Conservation (phyloP, 2,113 vertebrate genomes). For the Leucoraja erinaceus region DNA sequence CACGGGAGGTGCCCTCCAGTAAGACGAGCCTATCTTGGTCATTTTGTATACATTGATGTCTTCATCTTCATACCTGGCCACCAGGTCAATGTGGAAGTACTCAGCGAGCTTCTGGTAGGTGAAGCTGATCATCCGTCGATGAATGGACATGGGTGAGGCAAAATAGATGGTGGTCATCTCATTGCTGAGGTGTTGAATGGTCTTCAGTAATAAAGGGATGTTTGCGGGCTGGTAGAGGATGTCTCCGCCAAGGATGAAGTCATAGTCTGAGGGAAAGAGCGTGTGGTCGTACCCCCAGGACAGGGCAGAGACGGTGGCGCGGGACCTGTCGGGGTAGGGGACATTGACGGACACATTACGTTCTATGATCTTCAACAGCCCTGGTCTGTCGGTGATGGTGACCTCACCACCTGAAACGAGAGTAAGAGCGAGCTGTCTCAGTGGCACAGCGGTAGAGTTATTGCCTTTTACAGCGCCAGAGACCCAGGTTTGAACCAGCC, state of each 20-base stretch:
- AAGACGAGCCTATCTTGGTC: neutral
- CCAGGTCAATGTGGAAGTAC: neutral
- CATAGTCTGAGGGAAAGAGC: neutral
- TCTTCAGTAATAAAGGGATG: neutral
- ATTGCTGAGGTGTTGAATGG: neutral
- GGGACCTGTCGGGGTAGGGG: neutral
- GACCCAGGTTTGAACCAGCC: no score
- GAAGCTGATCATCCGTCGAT: neutral
- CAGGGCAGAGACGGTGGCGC: neutral
- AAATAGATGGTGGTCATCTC: neutral
- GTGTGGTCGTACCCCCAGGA: neutral
- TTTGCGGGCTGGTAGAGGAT: neutral
- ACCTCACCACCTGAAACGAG: neutral
- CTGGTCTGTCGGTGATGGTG: neutral
- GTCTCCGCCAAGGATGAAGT: neutral
- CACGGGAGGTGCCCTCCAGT: neutral
- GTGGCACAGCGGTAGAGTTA: no score
- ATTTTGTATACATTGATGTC: neutral
- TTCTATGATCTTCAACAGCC: neutral
- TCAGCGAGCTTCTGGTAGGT: neutral
- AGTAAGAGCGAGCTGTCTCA: neutral
- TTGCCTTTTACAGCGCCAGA: no score
- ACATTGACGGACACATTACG: neutral
- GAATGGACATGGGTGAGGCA: neutral
- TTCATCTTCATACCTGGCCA: neutral